These are phyloP conservation scores for Ptyas mucosa DNA, from an alignment of 2,113 vertebrate species.

Conservation along the genomic window DNA sequence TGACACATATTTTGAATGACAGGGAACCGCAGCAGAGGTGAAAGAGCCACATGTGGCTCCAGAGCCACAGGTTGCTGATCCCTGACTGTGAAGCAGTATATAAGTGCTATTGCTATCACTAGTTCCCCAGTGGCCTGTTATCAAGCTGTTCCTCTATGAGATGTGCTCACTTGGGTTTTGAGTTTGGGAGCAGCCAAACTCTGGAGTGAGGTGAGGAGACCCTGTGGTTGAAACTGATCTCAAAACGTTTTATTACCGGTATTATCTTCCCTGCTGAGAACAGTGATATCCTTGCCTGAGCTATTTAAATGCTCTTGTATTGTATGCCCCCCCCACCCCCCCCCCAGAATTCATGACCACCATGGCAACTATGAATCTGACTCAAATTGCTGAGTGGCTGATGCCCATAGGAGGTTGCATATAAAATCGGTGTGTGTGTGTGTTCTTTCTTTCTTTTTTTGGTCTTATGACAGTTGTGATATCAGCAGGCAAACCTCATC, in stretches of 20 bases:
- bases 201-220: neutral
- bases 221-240: neutral
- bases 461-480: neutral
- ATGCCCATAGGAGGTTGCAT: neutral
- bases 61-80: too few species aligned
- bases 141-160: neutral
- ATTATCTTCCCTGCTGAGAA: neutral
- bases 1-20: too few species aligned
- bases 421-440: too few species aligned
- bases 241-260: neutral
- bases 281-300: neutral
- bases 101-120: neutral
- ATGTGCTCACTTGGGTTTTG: neutral
- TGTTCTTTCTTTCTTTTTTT: neutral
- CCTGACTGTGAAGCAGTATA: too few species aligned
- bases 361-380: neutral
- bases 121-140: neutral
- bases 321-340: too few species aligned
- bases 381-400: neutral
- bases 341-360: neutral
- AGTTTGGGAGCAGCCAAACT: neutral
- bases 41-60: too few species aligned
- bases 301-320: neutral
- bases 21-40: too few species aligned
- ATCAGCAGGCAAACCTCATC: neutral